Evolutionary conservation across 1,140 invertebrate genomes (phyloP), one percentile per base, ranked within the genome.

Genomic region (Meteorus sp.): DNA sequence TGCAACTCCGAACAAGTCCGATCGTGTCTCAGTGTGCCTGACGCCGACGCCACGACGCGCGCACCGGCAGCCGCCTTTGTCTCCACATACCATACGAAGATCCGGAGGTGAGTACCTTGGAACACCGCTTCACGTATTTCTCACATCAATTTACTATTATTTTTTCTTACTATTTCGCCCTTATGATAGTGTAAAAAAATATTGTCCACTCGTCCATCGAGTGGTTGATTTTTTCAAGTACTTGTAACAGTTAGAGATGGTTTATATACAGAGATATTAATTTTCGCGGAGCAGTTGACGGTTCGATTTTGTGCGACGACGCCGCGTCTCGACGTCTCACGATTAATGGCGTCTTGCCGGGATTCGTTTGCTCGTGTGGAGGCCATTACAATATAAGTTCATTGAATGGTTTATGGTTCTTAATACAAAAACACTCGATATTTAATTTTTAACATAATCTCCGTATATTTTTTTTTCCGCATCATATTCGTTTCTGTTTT

Each of bases 61-160:
- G 56, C 48, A 59, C 56, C 56, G 56, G 56, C 56, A 59, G 33
- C 48, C 48, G 56, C 56, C 56, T 52, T 59, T 59, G 47, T 59
- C 47, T 59, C 48, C 31, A 52, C 48, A 52, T 11, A 59, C 39
- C 27, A 59, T 39, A 39, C 37, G 37, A 59, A 59, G 35, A 51
- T 52, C 48, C 56, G 37, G 48, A 59, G 56, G 56, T 59, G 22
- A 59, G 56, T 52, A 59, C 33, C 3, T 39, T 39, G 20, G 27
- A 35, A 27, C 25, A 8, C 17, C n/a, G 45, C 31, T 9, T 52
- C 31, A 35, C 3, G 8, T 35, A 31, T 52, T 22, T 52, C 37
- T 27, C 9, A 22, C 22, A 9, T 6, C 3, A 5, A 11, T 0
- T 13, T 23, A 9, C 5, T 19, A 31, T 52, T 52, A 31, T 50